Conservation (phyloP, 2,113 vertebrate genomes). For the Zosterops lateralis region DNA sequence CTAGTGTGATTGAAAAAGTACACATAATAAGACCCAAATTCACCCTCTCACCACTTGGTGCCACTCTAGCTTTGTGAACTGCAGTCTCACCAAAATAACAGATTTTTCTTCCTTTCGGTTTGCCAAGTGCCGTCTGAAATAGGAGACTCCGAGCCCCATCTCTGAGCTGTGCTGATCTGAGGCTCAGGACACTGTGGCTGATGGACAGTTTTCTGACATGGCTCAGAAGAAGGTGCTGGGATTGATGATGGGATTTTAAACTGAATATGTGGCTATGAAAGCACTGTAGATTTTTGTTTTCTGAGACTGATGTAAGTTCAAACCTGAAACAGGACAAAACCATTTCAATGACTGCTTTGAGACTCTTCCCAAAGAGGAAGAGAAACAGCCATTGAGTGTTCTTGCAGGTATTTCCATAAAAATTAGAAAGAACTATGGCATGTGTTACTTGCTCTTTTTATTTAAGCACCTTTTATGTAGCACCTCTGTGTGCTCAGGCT, state of each 20-base stretch:
- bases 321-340: background rate
- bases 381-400: background rate
- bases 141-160: background rate
- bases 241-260: background rate
- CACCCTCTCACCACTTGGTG: conserved; percentile 73
- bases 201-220: background rate
- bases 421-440: background rate
- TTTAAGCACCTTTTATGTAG: background rate
- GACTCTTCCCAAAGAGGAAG: conserved; percentile 22
- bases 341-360: conserved; percentile 10
- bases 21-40: background rate
- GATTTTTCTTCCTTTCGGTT: background rate
- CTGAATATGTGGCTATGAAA: background rate
- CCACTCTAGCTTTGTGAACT: conserved; percentile 72
- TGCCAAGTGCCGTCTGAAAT: conserved; percentile 49
- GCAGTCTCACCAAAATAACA: background rate
- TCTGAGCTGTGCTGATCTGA: background rate
- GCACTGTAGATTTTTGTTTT: background rate
- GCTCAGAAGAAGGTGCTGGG: background rate
- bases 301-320: background rate
- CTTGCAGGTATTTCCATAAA: background rate
- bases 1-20: background rate
- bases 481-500: background rate
- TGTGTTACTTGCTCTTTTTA: background rate
- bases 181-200: background rate